Evolutionary conservation across 2,888 invertebrate species (phyloP).

Genomic region (Drosophila maculinotata): DNA sequence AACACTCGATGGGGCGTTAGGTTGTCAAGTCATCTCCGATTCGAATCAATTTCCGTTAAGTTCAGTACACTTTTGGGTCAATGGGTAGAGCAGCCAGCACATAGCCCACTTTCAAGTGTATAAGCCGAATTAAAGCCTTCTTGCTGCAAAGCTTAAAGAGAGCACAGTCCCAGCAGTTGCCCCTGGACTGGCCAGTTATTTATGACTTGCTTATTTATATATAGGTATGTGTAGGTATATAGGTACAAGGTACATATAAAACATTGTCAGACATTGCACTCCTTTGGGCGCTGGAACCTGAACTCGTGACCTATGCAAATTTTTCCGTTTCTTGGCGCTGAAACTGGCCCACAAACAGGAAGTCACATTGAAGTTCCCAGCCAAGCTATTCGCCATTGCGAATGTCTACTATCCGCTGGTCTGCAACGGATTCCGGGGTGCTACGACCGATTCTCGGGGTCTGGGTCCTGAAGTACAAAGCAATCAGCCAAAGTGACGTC

Average conservation of each 20-base stretch:
- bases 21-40: constrained; percentile 78
- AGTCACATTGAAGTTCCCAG: constrained; percentile 75
- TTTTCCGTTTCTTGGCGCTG: constrained; percentile 49
- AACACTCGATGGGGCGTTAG: constrained; percentile 29
- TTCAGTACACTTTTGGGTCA: constrained; percentile 81
- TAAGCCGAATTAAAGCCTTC: constrained; percentile 44
- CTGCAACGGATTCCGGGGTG: background rate
- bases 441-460: constrained; percentile 59
- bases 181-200: constrained; percentile 63
- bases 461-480: constrained; percentile 71
- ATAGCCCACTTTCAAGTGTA: constrained; percentile 21
- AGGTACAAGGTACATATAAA: constrained; percentile 28
- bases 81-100: constrained; percentile 8
- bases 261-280: constrained; percentile 73
- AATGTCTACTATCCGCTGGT: constrained; percentile 36
- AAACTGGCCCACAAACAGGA: constrained; percentile 74
- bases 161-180: constrained; percentile 15
- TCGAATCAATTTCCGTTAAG: constrained; percentile 77
- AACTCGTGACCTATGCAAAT: constrained; percentile 84
- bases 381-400: constrained; percentile 42
- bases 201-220: constrained; percentile 69
- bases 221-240: constrained; percentile 18
- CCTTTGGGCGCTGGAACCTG: constrained; percentile 66
- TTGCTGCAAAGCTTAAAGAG: constrained; percentile 40
- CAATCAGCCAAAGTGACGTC: constrained; percentile 54